Evolutionary conservation across 2,888 invertebrate genomes (phyloP).

Genomic region (Chrysodeixis includens): DNA sequence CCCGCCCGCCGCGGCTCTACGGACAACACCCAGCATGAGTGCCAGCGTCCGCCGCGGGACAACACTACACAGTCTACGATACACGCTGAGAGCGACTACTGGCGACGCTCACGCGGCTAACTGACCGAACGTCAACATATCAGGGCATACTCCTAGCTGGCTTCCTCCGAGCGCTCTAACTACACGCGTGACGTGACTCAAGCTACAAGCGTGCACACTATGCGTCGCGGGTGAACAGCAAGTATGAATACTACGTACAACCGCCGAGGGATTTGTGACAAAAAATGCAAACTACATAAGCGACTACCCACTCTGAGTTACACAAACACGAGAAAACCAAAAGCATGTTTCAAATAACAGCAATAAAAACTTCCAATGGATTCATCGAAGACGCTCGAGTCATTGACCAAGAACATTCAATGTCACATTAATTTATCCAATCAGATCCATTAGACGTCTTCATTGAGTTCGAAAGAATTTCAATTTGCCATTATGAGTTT

Average conservation of each 20-base stretch:
- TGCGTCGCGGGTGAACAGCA: slow-evolving; percentile 18
- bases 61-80: not conserved
- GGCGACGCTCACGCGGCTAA: slow-evolving; percentile 8
- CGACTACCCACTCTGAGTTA: not conserved
- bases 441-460: slow-evolving; percentile 25
- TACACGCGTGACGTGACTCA: not conserved
- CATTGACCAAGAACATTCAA: slow-evolving; percentile 43
- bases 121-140: slow-evolving; percentile 9
- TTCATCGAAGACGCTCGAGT: slow-evolving; percentile 13
- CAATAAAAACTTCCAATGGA: not conserved
- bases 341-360: slow-evolving; percentile 7
- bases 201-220: slow-evolving; percentile 21
- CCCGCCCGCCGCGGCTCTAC: slow-evolving; percentile 37
- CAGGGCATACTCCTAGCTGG: slow-evolving; percentile 47
- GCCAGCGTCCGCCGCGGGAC: slow-evolving; percentile 10
- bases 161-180: slow-evolving; percentile 64
- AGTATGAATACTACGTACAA: slow-evolving; percentile 5
- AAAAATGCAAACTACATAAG: not conserved
- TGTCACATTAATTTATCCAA: slow-evolving; percentile 44
- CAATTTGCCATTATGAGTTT: slow-evolving; percentile 15
- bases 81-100: slow-evolving; percentile 12
- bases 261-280: not conserved
- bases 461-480: slow-evolving; percentile 32
- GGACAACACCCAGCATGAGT: slow-evolving; percentile 38
- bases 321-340: slow-evolving; percentile 17